These are phyloP conservation scores for Scolopax rusticola DNA, from an alignment of 2,797 vertebrate species.

Conservation along the genomic window DNA sequence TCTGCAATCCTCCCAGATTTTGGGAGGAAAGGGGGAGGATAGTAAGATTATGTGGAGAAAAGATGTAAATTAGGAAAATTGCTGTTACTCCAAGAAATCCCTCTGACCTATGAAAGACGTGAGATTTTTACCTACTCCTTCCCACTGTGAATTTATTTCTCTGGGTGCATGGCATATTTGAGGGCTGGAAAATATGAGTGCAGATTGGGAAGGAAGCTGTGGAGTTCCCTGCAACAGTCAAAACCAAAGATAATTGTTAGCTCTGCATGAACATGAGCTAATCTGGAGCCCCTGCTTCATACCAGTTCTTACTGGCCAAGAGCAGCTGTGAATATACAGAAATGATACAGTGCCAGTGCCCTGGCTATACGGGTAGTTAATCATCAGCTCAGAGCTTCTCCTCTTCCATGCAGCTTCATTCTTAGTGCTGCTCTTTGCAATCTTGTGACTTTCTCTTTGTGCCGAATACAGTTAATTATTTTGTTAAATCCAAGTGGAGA, in stretches of 20 bases:
- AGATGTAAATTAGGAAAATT: neutral
- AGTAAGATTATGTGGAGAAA: neutral
- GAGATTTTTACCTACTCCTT: neutral
- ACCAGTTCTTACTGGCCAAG: neutral
- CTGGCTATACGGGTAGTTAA: neutral
- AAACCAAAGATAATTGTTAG: slow-evolving; percentile 43
- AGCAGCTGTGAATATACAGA: slow-evolving; percentile 33
- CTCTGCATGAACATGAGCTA: slow-evolving; percentile 18
- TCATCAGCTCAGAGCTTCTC: neutral
- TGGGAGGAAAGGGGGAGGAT: neutral
- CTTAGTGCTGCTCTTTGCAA: neutral
- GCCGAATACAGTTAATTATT: slow-evolving; percentile 24
- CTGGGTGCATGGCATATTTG: neutral
- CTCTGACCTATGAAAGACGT: accelerated
- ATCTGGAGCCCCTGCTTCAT: neutral
- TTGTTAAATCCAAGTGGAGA: slow-evolving; percentile 30
- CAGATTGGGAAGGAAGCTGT: neutral
- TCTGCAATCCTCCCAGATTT: neutral
- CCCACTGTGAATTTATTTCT: neutral
- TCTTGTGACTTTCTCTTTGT: slow-evolving; percentile 58
- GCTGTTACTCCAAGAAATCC: neutral
- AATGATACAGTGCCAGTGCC: slow-evolving; percentile 16
- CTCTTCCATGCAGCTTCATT: neutral
- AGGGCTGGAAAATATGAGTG: slow-evolving; percentile 30
- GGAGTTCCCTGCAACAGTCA: neutral